These are phyloP conservation scores for Aporophyla nigra DNA, from an alignment of 2,888 invertebrate genomes.

Conservation along the genomic window DNA sequence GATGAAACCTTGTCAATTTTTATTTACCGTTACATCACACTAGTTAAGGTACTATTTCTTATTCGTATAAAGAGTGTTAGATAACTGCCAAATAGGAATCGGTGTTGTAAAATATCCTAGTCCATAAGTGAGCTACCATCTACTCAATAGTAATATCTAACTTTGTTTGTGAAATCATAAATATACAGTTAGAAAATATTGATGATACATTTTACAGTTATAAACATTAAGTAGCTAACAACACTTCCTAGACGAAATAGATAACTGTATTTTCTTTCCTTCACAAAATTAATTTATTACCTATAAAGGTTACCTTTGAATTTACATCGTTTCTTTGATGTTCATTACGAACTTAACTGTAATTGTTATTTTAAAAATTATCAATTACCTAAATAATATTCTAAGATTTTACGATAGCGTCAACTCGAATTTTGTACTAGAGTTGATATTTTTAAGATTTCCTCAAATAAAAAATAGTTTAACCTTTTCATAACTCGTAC, in stretches of 20 bases:
- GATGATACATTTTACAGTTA: constrained; percentile 61
- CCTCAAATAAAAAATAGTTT: constrained; percentile 66
- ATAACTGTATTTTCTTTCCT: constrained; percentile 48
- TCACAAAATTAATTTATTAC: constrained; percentile 29
- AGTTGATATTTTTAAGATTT: constrained; percentile 65
- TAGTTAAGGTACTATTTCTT: constrained; percentile 73
- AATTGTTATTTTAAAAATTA: constrained; percentile 54
- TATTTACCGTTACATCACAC: constrained; percentile 75
- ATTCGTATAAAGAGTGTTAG: constrained; percentile 82
- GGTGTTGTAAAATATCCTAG: constrained; percentile 88
- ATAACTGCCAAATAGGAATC: constrained; percentile 89
- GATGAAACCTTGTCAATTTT: constrained; percentile 80
- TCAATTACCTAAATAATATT: constrained; percentile 55
- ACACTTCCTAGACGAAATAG: constrained; percentile 57
- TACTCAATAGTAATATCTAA: constrained; percentile 45
- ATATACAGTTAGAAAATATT: constrained; percentile 50
- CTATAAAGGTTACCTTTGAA: constrained; percentile 10
- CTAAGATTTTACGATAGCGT: constrained; percentile 61
- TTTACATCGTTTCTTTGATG: constrained; percentile 27
- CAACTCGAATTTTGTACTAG: constrained; percentile 64
- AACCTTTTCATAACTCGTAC: constrained; percentile 65
- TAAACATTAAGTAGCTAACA: constrained; percentile 45
- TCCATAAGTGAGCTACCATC: constrained; percentile 80
- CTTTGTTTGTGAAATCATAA: constrained; percentile 49
- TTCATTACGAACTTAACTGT: constrained; percentile 34